Conservation (phyloP, 2,797 vertebrate species). For the Acrossocheilus fasciatus region DNA sequence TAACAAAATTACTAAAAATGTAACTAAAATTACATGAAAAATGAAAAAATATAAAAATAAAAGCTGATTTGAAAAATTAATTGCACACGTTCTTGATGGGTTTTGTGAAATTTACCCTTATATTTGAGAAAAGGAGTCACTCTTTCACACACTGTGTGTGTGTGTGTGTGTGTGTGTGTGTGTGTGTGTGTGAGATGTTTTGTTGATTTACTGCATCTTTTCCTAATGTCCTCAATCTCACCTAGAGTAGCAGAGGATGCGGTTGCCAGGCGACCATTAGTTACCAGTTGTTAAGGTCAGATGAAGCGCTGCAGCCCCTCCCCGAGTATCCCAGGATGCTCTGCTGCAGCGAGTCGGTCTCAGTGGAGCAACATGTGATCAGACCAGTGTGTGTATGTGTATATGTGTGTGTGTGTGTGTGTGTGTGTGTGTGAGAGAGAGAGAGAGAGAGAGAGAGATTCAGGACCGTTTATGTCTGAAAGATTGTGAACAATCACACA, state of each 20-base stretch:
- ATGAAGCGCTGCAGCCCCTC: conserved; percentile 18
- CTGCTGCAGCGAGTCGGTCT: conserved; percentile 9
- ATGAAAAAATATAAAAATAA: too few species aligned
- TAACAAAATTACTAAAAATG: not conserved
- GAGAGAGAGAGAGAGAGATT: not conserved
- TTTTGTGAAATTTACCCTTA: too few species aligned
- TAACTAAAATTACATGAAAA: not conserved
- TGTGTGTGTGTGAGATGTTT: not conserved
- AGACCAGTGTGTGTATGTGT: not conserved
- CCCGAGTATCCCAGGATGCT: conserved; percentile 23
- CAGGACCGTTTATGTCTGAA: not conserved
- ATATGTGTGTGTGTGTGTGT: not conserved
- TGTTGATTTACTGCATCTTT: not conserved
- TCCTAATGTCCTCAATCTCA: conserved; percentile 42
- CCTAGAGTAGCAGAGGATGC: conserved; percentile 37
- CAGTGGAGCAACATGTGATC: conserved; percentile 5
- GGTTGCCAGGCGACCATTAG: conserved; percentile 35
- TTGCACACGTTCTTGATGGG: too few species aligned
- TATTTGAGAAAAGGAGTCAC: too few species aligned
- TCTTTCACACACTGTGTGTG: not conserved
- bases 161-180: not conserved
- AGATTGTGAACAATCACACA: not conserved
- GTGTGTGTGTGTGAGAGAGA: conserved; percentile 11
- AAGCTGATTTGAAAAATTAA: not conserved
- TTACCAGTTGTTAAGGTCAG: conserved; percentile 65